Percentiles rank a stretch among this genome's conserved stretches.
Evolutionary conservation across 2,888 invertebrate species (phyloP).

Genomic region (Rhingia campestris): DNA sequence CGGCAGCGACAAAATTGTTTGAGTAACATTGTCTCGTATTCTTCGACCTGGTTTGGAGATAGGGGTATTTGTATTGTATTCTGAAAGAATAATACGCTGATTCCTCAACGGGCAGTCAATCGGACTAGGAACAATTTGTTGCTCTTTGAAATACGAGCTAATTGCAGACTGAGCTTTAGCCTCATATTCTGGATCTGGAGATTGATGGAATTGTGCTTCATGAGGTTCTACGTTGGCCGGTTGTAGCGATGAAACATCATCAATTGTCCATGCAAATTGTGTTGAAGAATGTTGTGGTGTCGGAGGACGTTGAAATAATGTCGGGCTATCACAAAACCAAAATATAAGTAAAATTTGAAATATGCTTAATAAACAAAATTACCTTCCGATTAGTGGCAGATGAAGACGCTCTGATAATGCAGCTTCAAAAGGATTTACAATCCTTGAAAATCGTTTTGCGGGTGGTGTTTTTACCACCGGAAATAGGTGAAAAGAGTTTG

Average conservation of each 20-base stretch:
- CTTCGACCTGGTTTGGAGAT: constrained; percentile 77
- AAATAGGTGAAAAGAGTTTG: constrained; percentile 75
- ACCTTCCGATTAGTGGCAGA: constrained; percentile 87
- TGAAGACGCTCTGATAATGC: constrained; percentile 85
- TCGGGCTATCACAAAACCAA: constrained; percentile 78
- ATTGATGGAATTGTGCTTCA: constrained; percentile 84
- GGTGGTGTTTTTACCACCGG: constrained; percentile 84
- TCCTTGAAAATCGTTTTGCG: constrained; percentile 84
- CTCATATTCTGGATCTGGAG: constrained; percentile 85
- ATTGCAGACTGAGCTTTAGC: constrained; percentile 86
- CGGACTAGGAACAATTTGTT: constrained; percentile 82
- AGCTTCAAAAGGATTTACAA: constrained; percentile 86
- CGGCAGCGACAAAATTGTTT: constrained; percentile 86
- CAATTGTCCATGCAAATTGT: constrained; percentile 87
- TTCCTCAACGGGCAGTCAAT: constrained; percentile 80
- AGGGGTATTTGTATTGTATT: constrained; percentile 78
- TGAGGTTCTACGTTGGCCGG: constrained; percentile 86
- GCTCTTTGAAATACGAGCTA: constrained; percentile 82
- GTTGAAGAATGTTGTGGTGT: constrained; percentile 81
- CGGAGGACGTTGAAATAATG: constrained; percentile 80
- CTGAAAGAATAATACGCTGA: constrained; percentile 80
- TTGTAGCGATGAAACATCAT: constrained; percentile 86
- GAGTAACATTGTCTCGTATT: constrained; percentile 83
- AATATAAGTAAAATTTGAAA: not conserved
- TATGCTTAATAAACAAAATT: constrained; percentile 37